Base-by-base conservation (phyloP, 1,140 invertebrate genomes). In the Ceratitis capitata region DNA sequence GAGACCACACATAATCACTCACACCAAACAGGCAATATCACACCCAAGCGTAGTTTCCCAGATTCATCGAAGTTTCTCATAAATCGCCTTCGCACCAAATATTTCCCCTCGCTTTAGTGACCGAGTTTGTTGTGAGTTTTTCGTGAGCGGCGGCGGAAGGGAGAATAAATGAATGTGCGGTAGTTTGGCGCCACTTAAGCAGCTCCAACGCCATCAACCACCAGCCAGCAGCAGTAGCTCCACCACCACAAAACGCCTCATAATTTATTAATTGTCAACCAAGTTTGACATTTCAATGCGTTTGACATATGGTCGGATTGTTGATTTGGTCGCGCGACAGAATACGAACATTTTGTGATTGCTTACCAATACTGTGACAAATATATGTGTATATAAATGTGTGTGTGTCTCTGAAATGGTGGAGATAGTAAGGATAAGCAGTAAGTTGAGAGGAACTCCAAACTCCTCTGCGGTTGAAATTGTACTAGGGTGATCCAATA, bases 221-320 rank as follows among this genome's bases (percentile, higher is more conserved):
- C 3, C 53, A 47, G n/a, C 9, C 56, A 61, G 14, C 78, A 82
- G 12, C 35, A n/a, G n/a, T n/a, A n/a, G n/a, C n/a, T n/a, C n/a
- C 39, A 29, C n/a, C 51, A 64, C 26, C 78, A 69, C 45, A 69
- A 49, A 85, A 85, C 61, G 42, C 29, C 45, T 51, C 85, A 85
- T 86, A 86, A 86, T 86, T 86, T 86, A 86, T 86, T 86, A 84
- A 74, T 83, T 86, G 85, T 86, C 85, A 83, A 53, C 83, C 58
- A 83, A 86, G 83, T 86, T 86, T 86, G 85, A 86, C 85, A 84
- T 74, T 86, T 85, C 82, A 85, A 85, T 85, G 85, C 58, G 64
- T 78, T 84, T 86, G 85, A 85, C 85, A 85, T 61, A 85, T 85
- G 85, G 64, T 61, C 61, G 47, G 32, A 29, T 74, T 74, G 61